These are phyloP conservation scores for Cerastis rubricosa DNA, from an alignment of 2,888 invertebrate species.

Conservation along the genomic window DNA sequence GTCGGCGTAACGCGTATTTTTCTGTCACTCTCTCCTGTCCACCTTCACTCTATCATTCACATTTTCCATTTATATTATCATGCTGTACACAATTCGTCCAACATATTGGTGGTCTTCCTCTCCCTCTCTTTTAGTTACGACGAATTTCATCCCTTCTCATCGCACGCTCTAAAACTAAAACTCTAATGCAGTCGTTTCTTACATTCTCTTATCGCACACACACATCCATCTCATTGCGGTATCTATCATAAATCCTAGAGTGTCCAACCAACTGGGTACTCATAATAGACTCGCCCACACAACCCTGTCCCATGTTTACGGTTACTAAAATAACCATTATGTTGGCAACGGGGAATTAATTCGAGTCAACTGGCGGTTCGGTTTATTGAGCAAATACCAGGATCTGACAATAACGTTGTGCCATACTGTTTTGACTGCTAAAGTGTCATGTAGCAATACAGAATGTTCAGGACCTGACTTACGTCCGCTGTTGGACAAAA, in stretches of 20 bases:
- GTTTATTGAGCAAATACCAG: conserved; percentile 32
- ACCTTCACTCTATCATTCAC: no score
- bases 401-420: conserved; percentile 15
- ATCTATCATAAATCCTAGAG: background rate
- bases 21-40: background rate
- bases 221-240: background rate
- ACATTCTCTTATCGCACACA: background rate
- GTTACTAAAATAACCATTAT: conserved; percentile 27
- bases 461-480: background rate
- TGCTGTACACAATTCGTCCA: background rate
- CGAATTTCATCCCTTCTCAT: background rate
- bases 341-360: conserved; percentile 13
- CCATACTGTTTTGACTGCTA: conserved; percentile 25
- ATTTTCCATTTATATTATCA: background rate
- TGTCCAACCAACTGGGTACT: background rate
- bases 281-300: background rate
- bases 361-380: conserved; percentile 5
- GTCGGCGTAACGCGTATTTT: background rate
- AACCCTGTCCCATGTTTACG: background rate
- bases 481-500: background rate
- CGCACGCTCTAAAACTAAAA: background rate
- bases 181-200: background rate
- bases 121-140: background rate
- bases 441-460: background rate
- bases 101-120: background rate